Conservation (phyloP, 2,113 vertebrate genomes). For the Rhizomys pruinosus region DNA sequence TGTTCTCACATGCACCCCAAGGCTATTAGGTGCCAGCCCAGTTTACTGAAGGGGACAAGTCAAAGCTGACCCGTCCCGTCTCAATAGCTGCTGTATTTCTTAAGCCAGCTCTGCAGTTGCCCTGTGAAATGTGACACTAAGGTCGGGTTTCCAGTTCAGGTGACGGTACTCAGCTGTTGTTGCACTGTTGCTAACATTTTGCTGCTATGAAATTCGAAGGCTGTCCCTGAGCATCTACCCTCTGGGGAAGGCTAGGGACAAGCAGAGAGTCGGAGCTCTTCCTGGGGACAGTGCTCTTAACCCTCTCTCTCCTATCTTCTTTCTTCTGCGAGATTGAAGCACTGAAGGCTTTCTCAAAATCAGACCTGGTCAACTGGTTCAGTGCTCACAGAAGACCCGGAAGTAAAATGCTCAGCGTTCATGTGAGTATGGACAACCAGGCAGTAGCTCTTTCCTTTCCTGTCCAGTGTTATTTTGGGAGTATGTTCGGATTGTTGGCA, state of each 20-base stretch:
- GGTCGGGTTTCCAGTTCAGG: background rate
- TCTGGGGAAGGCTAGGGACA: background rate
- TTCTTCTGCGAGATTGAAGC: slow-evolving; percentile 89
- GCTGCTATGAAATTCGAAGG: background rate
- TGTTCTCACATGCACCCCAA: background rate
- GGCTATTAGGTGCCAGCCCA: background rate
- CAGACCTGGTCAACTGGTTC: slow-evolving; percentile 93
- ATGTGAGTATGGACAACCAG: slow-evolving; percentile 87
- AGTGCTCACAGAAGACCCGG: slow-evolving; percentile 87
- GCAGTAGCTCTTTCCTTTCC: background rate
- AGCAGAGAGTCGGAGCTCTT: background rate
- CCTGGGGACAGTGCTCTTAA: background rate
- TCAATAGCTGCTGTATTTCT: background rate
- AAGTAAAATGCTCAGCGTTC: slow-evolving; percentile 94
- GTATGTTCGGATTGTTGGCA: background rate
- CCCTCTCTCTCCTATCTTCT: background rate
- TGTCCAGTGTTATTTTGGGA: background rate
- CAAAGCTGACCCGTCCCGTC: background rate
- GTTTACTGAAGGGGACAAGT: too few species aligned
- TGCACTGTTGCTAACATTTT: background rate
- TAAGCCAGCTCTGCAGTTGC: background rate
- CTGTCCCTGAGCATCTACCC: background rate
- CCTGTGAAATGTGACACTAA: background rate
- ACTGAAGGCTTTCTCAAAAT: slow-evolving; percentile 91
- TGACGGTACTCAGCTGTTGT: background rate